A percentile compares a stretch with the other conserved stretches of the same genome.
phyloP scores from a whole-genome alignment of 2,888 invertebrate species.

The Agrochola lota region DNA sequence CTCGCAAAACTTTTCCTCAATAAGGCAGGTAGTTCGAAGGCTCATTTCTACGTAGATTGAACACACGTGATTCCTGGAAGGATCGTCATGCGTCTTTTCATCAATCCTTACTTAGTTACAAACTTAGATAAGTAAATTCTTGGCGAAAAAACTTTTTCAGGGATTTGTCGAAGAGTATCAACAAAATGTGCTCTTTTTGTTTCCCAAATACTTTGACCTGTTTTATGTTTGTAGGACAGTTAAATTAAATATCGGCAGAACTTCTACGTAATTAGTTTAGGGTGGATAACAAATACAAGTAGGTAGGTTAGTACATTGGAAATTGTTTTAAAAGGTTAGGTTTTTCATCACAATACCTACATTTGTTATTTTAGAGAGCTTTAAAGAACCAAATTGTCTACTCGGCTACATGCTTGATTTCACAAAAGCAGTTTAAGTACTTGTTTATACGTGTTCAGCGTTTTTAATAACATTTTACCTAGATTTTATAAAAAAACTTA shows the following conservation, averaged over 20 bases:
- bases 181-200: constrained; percentile 26
- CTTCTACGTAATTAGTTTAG: constrained; percentile 20
- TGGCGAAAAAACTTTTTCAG: constrained; percentile 51
- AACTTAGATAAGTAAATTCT: constrained; percentile 57
- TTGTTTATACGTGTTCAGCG: neutral
- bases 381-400: neutral
- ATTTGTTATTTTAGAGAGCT: neutral
- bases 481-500: neutral
- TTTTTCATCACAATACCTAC: neutral
- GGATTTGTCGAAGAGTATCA: constrained; percentile 46
- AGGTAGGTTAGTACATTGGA: neutral
- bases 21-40: constrained; percentile 5
- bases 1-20: constrained; percentile 23
- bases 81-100: constrained; percentile 22
- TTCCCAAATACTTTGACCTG: constrained; percentile 35
- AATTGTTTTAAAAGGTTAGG: neutral
- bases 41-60: constrained; percentile 10
- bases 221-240: constrained; percentile 31
- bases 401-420: neutral
- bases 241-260: constrained; percentile 32
- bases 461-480: neutral
- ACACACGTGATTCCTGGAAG: neutral
- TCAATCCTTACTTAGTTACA: constrained; percentile 56
- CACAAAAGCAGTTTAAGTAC: neutral
- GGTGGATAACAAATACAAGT: neutral